These are phyloP conservation scores for Corella eumyota DNA, from an alignment of 23 tunicate species.

Conservation along the genomic window DNA sequence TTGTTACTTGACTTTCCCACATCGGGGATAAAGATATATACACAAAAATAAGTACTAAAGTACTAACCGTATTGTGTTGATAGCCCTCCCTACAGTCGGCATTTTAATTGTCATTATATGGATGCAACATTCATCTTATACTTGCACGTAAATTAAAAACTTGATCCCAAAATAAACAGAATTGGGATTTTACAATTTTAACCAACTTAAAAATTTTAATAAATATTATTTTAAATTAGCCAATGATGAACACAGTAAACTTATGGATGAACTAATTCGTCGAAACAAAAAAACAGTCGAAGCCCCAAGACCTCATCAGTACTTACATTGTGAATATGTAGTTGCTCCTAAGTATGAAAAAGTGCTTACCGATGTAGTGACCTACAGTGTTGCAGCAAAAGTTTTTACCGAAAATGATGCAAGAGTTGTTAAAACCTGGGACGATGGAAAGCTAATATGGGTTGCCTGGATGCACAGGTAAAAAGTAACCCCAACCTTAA, in stretches of 20 bases:
- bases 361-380: conserved; percentile 65
- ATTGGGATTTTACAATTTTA: no score
- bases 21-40: no score
- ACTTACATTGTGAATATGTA: conserved; percentile 58
- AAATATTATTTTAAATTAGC: no score
- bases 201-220: no score
- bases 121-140: no score
- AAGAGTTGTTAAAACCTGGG: conserved; percentile 84
- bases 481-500: not conserved
- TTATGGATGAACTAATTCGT: conserved; percentile 65
- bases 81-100: no score
- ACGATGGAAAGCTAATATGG: conserved; percentile 71
- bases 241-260: conserved; percentile 39
- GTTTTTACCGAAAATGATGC: conserved; percentile 81
- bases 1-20: not conserved
- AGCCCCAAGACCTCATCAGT: conserved; percentile 67
- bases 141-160: no score
- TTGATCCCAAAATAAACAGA: no score
- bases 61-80: no score
- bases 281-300: conserved; percentile 72
- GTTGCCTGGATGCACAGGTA: conserved; percentile 90
- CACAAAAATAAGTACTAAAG: no score
- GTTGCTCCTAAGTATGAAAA: conserved; percentile 43
- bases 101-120: no score
- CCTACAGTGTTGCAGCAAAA: conserved; percentile 85